Evolutionary conservation across 2,113 vertebrate species (phyloP), one percentile per base, ranked within the genome.

Genomic region (Mustela nigripes): DNA sequence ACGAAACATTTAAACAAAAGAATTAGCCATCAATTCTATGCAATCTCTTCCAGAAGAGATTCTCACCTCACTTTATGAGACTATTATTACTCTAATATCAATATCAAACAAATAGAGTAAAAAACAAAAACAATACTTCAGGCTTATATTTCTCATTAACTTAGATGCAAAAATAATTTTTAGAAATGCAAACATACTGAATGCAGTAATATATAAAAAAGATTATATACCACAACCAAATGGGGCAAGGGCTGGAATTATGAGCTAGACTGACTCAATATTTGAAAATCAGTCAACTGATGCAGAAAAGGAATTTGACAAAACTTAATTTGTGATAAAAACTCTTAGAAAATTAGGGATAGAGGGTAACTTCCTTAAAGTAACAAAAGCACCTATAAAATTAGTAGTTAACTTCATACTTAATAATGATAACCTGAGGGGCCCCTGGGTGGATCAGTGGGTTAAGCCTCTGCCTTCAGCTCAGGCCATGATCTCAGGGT

Each of bases 221-320:
- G 80, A 81, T 84, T 86, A 53, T 67, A 74, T 67, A 63, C 28
- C 45, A 82, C n/a, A 67, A 79, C 8, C 71, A 84, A 24, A 22
- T 73, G 11, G 56, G 1, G 2, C 31, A 60, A 58, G 21, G 45
- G 1, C 31, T 71, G 33, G n/a, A 85, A 85, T 84, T 80, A 80
- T 16, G 39, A 96, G 50, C 16, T 21, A 56, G 28, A 2, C 18
- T 89, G 42, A 26, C 42, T 83, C 11, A 78, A 33, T 76, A 79
- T 84, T 89, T 89, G 10, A 84, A 78, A 97, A 67, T 76, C 33
- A 82, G 73, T 71, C n/a, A 78, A 63, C 8, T 71, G n/a, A 89
- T 62, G 69, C 11, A 83, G 84, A 83, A 94, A 50, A 88, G 78
- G 2, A 33, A 62, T 18, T 60, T 82, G 50, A 50, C 39, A 60